Evolutionary conservation across 53 echinoderm and acorn worm genomes (phyloP).

Genomic region (Glandiceps talaboti): DNA sequence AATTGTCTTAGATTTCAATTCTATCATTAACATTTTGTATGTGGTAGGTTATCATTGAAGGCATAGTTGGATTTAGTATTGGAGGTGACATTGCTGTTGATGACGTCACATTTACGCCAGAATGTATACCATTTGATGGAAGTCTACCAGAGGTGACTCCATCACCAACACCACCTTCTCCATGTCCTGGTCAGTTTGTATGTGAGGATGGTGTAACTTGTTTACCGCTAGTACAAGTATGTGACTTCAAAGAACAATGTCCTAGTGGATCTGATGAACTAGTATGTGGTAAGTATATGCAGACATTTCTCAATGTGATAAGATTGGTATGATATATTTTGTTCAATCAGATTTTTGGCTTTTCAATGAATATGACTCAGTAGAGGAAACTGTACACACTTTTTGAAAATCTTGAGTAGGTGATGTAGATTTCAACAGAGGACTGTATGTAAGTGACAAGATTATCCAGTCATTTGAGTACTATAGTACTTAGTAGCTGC

Average conservation of each 20-base stretch:
- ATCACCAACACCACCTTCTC: conserved; percentile 30
- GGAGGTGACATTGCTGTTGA: conserved; percentile 74
- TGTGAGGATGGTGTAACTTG: conserved; percentile 24
- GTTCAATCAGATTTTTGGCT: too few species aligned
- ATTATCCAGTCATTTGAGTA: too few species aligned
- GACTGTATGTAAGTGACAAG: too few species aligned
- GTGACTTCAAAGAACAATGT: conserved; percentile 45
- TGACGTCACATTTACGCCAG: conserved; percentile 65
- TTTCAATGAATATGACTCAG: too few species aligned
- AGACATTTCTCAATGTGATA: too few species aligned
- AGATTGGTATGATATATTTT: too few species aligned
- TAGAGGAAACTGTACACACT: too few species aligned
- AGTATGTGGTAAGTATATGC: conserved; percentile 42
- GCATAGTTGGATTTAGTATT: conserved; percentile 30
- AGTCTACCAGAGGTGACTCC: conserved; percentile 32
- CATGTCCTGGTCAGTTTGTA: conserved; percentile 26
- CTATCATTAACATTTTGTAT: too few species aligned
- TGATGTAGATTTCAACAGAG: too few species aligned
- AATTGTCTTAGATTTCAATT: too few species aligned
- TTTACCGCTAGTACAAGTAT: conserved; percentile 25
- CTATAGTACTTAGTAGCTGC: too few species aligned
- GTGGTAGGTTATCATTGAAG: conserved; percentile 78
- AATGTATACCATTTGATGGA: conserved; percentile 15
- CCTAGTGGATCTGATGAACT: conserved; percentile 28
- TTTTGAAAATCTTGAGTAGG: too few species aligned